These are phyloP conservation scores for Chloromyia formosa DNA, from an alignment of 2,888 invertebrate genomes.

Conservation along the genomic window DNA sequence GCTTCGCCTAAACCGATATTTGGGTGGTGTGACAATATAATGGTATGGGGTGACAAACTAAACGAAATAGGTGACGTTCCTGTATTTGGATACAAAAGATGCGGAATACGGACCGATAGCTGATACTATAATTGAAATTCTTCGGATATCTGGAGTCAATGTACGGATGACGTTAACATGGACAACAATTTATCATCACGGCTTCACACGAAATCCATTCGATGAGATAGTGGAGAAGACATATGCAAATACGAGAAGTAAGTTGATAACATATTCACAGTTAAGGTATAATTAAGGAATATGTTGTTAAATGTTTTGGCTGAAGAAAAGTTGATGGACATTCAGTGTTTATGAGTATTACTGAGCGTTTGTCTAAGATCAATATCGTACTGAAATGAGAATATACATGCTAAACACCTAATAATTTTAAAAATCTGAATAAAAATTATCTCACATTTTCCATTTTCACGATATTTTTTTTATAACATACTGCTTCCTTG, in stretches of 20 bases:
- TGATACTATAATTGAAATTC: slow-evolving; percentile 77
- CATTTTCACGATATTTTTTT: neutral
- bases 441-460: too few relatives aligned
- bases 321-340: too few relatives aligned
- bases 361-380: too few relatives aligned
- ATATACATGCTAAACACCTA: too few relatives aligned
- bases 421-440: too few relatives aligned
- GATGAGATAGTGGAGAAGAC: slow-evolving; percentile 82
- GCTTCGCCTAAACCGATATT: neutral
- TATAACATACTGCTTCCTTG: neutral
- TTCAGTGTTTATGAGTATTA: too few relatives aligned
- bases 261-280: too few relatives aligned
- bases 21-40: neutral
- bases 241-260: slow-evolving; percentile 87
- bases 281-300: neutral
- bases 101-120: slow-evolving; percentile 81
- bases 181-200: slow-evolving; percentile 81
- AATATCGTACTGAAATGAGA: too few relatives aligned
- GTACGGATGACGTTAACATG: slow-evolving; percentile 73
- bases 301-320: slow-evolving; percentile 15
- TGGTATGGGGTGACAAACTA: neutral
- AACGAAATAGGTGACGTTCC: slow-evolving; percentile 75
- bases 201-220: slow-evolving; percentile 87
- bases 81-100: slow-evolving; percentile 82
- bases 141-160: slow-evolving; percentile 75